Evolutionary conservation across 2,888 invertebrate species (phyloP).

Genomic region (Apoda limacodes): DNA sequence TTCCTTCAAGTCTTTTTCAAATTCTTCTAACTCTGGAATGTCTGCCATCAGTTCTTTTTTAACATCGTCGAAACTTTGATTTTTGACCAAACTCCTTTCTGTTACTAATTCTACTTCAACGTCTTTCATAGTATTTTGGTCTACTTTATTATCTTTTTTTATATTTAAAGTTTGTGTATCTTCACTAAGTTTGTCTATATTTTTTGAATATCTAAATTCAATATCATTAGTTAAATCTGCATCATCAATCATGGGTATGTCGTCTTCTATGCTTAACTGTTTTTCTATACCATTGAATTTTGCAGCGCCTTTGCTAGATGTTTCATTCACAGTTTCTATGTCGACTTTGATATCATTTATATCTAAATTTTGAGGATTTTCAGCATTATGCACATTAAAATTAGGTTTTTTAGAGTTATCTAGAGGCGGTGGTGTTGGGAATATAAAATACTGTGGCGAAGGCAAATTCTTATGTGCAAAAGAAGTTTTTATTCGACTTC

Average conservation of each 20-base stretch:
- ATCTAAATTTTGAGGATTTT: slow-evolving; percentile 10
- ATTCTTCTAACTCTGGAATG: slow-evolving; percentile 62
- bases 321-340: slow-evolving; percentile 3
- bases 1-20: slow-evolving; percentile 62
- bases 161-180: slow-evolving; percentile 4
- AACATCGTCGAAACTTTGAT: slow-evolving; percentile 60
- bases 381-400: slow-evolving; percentile 22
- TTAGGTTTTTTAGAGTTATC: slow-evolving; percentile 37
- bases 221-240: slow-evolving; percentile 52
- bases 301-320: slow-evolving; percentile 10
- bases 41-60: slow-evolving; percentile 63
- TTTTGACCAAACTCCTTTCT: slow-evolving; percentile 31
- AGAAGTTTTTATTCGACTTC: slow-evolving; percentile 72
- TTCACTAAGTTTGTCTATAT: too few species aligned
- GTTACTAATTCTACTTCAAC: neutral
- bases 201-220: slow-evolving; percentile 41
- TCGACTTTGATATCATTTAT: slow-evolving; percentile 5
- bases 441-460: slow-evolving; percentile 60
- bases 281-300: slow-evolving; percentile 55
- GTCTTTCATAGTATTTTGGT: neutral
- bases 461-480: slow-evolving; percentile 64
- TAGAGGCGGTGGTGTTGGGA: slow-evolving; percentile 52
- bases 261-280: slow-evolving; percentile 60
- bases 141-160: too few species aligned
- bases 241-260: slow-evolving; percentile 67